Conservation (phyloP, 2,113 vertebrate species). For the Cariama cristata region DNA sequence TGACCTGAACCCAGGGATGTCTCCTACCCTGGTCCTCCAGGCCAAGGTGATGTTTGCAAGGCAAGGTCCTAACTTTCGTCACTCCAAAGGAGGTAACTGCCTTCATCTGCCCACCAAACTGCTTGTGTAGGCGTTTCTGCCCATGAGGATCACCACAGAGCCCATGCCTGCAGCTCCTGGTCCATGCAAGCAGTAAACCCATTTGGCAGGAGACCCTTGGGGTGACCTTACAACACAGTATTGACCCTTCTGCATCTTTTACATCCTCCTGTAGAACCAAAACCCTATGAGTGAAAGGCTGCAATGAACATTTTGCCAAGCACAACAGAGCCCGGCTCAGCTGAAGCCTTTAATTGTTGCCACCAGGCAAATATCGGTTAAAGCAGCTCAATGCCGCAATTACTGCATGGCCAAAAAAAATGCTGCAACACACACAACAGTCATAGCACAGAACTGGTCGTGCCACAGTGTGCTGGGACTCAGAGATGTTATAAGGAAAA, state of each 20-base stretch:
- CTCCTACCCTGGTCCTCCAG: background rate
- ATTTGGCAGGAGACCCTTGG: background rate
- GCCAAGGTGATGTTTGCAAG: background rate
- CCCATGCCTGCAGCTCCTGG: background rate
- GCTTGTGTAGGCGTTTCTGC: background rate
- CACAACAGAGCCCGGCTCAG: background rate
- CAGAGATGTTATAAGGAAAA: constrained; percentile 29
- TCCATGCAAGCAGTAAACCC: background rate
- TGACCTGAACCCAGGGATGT: background rate
- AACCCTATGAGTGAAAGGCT: background rate
- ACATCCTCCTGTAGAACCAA: background rate
- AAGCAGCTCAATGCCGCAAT: background rate
- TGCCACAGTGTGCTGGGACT: background rate
- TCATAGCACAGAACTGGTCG: background rate
- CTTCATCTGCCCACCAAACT: background rate
- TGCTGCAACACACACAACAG: background rate
- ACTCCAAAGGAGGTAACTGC: background rate
- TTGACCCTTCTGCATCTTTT: background rate
- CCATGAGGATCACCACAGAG: background rate
- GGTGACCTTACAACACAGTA: background rate
- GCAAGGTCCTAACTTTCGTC: background rate
- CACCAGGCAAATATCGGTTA: background rate
- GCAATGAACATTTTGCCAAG: background rate
- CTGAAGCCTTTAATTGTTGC: background rate
- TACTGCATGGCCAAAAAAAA: fast-evolving